These are phyloP conservation scores for Haliaeetus leucogaster DNA, from an alignment of 2,113 vertebrate species.

Conservation along the genomic window DNA sequence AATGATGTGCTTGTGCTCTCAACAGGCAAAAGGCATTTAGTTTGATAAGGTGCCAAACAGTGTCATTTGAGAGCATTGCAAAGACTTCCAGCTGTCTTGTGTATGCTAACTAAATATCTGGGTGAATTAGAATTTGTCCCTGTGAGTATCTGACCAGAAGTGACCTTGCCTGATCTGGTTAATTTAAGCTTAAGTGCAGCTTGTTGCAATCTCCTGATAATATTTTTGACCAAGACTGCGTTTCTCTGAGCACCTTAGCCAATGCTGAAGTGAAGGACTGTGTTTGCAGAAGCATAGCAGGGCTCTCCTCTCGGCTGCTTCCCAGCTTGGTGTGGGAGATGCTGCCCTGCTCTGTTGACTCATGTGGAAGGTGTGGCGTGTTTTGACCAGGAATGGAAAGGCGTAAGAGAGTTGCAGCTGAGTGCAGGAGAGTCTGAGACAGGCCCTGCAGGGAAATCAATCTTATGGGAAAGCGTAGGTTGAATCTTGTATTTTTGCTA, in stretches of 20 bases:
- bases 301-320: not conserved
- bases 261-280: not conserved
- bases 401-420: not conserved
- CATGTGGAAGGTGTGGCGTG: constrained; percentile 25
- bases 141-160: not conserved
- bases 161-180: not conserved
- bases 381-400: constrained; percentile 35
- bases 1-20: not conserved
- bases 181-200: not conserved
- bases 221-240: not conserved
- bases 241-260: not conserved
- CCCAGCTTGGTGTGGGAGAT: not conserved
- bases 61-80: not conserved
- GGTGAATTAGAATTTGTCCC: not conserved
- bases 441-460: not conserved
- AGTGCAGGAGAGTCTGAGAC: not conserved
- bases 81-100: constrained; percentile 28
- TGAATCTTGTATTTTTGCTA: constrained; percentile 30
- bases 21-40: constrained; percentile 7
- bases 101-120: not conserved
- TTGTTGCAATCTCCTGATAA: not conserved
- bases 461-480: not conserved
- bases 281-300: not conserved
- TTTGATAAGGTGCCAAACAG: constrained; percentile 23
- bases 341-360: constrained; percentile 14